Base-by-base conservation (phyloP, 1,140 invertebrate species). In the Dendroctonus ponderosae region DNA sequence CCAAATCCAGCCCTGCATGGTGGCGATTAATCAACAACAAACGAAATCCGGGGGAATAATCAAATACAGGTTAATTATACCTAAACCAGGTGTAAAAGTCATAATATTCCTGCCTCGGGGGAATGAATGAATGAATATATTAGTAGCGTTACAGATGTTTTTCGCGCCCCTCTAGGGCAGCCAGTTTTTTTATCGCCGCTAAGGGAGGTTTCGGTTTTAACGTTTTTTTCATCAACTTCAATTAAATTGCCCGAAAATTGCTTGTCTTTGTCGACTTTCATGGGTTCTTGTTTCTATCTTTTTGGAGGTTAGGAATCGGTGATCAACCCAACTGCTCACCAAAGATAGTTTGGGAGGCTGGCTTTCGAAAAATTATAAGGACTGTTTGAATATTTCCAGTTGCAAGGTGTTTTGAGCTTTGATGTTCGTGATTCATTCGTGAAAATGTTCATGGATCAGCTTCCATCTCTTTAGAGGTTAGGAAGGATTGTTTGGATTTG, bases 61-160 rank as follows among this genome's bases (percentile, higher is more conserved):
- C 57, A 60, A 60, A 60, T 60, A 60, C 57, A 60, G 44, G 43
- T 60, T 48, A 60, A 60, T 60, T 60, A 60, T 60, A 43, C 57
- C 44, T 60, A 49, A 60, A 60, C 57, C 57, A 60, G 57, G 57
- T 60, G 57, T 60, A 60, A 60, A 60, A 60, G 57, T 60, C 57
- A 60, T 60, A 60, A 60, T 60, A 46, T 46, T 12, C 43, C 43
- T 9, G 12, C 43, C 8, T 12, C 8, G 43, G 43, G 43, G 43
- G 43, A 9, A 46, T 46, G 12, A 46, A 46, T 46, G 43, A 46
- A 46, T 46, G 12, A 46, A 60, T 60, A 46, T 46, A 11, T 46
- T 46, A 46, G 43, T 46, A 12, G 12, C 8, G 43, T 46, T 46
- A 46, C 43, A 46, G 43, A 46, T 46, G 43, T 46, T 46, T 46